Conservation (phyloP, 2,113 vertebrate genomes). For the Irena cyanogastra region DNA sequence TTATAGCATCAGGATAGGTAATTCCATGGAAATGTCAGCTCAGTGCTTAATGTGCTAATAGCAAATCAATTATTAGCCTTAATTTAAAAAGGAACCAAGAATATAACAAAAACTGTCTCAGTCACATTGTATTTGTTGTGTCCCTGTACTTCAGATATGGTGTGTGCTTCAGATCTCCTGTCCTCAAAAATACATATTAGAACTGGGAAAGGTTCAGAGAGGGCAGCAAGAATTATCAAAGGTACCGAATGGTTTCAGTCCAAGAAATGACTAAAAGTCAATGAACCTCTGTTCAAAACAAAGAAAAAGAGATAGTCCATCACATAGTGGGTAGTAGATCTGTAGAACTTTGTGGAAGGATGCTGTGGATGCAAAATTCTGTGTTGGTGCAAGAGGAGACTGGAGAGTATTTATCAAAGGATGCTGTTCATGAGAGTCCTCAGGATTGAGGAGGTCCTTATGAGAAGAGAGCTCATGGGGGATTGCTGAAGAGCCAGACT, state of each 20-base stretch:
- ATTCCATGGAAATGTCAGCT: neutral
- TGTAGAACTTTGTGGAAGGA: neutral
- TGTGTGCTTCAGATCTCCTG: neutral
- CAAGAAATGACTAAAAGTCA: neutral
- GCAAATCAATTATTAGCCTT: neutral
- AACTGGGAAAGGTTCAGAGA: neutral
- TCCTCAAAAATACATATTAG: neutral
- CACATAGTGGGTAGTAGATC: neutral
- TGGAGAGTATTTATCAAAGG: neutral
- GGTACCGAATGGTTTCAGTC: neutral
- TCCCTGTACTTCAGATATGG: neutral
- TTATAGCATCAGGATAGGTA: neutral
- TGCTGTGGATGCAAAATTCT: neutral
- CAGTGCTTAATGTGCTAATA: neutral
- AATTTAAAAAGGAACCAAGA: neutral
- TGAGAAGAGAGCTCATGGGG: neutral
- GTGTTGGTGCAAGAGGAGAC: neutral
- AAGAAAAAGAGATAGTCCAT: neutral
- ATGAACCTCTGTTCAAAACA: neutral
- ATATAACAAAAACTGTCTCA: neutral
- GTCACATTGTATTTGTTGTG: neutral
- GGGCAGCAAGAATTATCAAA: neutral
- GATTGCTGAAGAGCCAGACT: neutral
- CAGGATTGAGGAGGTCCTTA: neutral
- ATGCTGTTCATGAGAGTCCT: neutral